Conservation (phyloP, 53 echinoderm and acorn worm genomes). For the Luidia sarsii region DNA sequence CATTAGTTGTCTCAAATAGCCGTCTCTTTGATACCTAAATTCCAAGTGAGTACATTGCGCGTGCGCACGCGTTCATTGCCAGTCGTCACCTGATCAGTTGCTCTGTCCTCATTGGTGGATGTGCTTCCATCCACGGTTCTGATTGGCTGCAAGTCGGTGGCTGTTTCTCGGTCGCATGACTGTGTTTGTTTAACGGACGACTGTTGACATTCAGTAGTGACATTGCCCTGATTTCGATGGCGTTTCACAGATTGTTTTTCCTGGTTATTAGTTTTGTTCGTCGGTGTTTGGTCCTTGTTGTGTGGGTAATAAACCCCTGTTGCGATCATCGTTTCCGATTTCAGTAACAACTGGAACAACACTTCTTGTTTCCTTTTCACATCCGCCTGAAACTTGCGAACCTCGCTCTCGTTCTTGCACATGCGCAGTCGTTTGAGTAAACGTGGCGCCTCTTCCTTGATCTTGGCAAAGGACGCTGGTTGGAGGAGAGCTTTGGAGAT, state of each 20-base stretch:
- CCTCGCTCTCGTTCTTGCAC: constrained; percentile 31
- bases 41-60: constrained; percentile 35
- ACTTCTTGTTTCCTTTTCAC: constrained; percentile 42
- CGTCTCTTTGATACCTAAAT: constrained; percentile 20
- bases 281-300: background rate
- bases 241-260: background rate
- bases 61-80: background rate
- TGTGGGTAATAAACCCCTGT: constrained; percentile 6
- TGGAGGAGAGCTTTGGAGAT: constrained; percentile 23
- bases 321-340: constrained; percentile 38
- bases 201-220: no score
- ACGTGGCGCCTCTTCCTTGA: constrained; percentile 37
- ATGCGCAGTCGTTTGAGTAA: constrained; percentile 42
- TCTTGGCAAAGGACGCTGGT: constrained; percentile 2
- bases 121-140: background rate
- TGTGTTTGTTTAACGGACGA: no score
- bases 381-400: constrained; percentile 25
- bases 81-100: background rate
- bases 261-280: background rate
- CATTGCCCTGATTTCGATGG: no score
- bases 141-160: constrained; percentile 9
- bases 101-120: background rate
- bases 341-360: constrained; percentile 27
- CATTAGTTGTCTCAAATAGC: no score
- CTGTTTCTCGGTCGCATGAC: background rate